Evolutionary conservation across 30 jellyfish, hydroid and myxozoan genomes (phyloP).

Genomic region (Turritopsis dohrnii): DNA sequence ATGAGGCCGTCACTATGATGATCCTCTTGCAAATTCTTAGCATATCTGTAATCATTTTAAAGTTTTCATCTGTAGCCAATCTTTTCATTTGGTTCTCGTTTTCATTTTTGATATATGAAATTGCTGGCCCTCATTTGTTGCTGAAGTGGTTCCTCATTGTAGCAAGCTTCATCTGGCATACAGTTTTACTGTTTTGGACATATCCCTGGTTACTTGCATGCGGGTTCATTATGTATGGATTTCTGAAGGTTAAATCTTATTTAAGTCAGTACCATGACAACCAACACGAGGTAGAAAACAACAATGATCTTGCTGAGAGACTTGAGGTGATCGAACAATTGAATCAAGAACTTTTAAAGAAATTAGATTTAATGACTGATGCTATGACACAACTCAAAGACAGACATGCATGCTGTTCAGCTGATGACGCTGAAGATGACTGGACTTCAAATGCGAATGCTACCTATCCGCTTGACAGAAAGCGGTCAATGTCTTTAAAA

Average conservation of each 20-base stretch:
- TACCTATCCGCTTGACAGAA: not conserved
- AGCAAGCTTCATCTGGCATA: conserved; percentile 14
- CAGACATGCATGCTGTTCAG: not conserved
- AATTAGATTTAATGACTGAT: not conserved
- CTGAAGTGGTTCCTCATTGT: conserved; percentile 1
- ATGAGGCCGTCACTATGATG: conserved; percentile 16
- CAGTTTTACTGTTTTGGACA: conserved; percentile 8
- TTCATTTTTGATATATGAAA: not conserved
- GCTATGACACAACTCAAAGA: not conserved
- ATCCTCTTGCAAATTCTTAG: not conserved
- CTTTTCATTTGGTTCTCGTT: conserved; percentile 9
- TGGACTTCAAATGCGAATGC: not conserved
- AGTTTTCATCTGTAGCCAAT: conserved; percentile 3
- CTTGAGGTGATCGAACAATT: not conserved
- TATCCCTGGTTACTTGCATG: not conserved
- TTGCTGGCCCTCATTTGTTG: conserved; percentile 15
- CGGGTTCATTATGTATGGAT: not conserved
- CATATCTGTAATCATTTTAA: not conserved
- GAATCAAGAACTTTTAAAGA: not conserved
- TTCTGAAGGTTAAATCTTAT: not conserved
- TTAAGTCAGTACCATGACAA: not conserved
- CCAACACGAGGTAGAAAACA: not conserved
- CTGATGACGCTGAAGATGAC: not conserved
- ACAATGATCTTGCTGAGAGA: not conserved
- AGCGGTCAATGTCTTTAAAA: not conserved